Evolutionary conservation across 1,140 invertebrate genomes (phyloP), one percentile per base, ranked within the genome.

Genomic region (Anthonomus grandis): DNA sequence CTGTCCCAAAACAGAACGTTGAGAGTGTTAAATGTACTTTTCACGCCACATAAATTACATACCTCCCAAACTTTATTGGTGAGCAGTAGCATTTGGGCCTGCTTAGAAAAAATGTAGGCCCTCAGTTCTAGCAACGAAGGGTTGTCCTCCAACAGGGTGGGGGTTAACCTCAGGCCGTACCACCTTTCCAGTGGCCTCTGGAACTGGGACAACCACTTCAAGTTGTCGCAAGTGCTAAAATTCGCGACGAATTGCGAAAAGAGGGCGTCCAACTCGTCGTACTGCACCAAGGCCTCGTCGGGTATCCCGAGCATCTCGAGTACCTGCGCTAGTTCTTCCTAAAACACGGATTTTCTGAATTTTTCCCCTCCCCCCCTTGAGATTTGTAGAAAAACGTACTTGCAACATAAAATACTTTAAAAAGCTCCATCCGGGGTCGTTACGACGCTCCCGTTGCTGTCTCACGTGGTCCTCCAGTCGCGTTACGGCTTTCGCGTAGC

Each of bases 181-280:
- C 93, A 96, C 42, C 81, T 81, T 51, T 86, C 86, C 45, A 93
- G 78, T 2, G 88, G 83, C 57, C 77, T 80, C 70, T 87, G 84
- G 68, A 94, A 92, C 21, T 82, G 81, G 41, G 76, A 78, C 56
- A 95, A 74, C 93, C 93, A 95, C 51, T 81, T 81, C 55, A 90
- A 86, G 70, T 83, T 84, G 62, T 90, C 88, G 68, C 89, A 89
- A 59, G 90, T 81, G 71, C 89, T 87, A 38, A 91, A 91, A 78
- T 96, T 96, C 52, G 95, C 83, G 31, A 97, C 85, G 78, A 96
- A 97, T 77, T 97, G 94, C 9, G 94, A 94, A 75, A 98, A 97
- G 44, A 97, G 81, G 48, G 95, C 95, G 80, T 97, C 95, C 63
- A 97, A 76, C 78, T 97, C 95, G 78, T 98, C 95, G 76, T 97